Evolutionary conservation across 37 sponge, comb jelly and placozoan genomes (phyloP).

Genomic region (Eunapius fragilis): DNA sequence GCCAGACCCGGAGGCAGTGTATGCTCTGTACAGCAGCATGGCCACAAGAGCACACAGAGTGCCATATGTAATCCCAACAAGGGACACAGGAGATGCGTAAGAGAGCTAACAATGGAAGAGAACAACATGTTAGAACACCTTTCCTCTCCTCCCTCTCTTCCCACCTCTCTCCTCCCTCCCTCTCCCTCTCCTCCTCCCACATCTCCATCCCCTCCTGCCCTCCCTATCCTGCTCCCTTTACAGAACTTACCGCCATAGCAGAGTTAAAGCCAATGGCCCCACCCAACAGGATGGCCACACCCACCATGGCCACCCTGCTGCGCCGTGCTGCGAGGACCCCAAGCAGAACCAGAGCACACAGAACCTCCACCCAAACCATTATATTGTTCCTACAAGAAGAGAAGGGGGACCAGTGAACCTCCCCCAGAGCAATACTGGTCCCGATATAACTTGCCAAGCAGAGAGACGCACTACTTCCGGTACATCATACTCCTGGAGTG

Average conservation of each 20-base stretch:
- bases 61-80: background rate
- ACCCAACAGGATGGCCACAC: too few relatives aligned
- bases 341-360: too few relatives aligned
- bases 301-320: too few relatives aligned
- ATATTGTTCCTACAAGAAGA: too few relatives aligned
- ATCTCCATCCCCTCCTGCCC: background rate
- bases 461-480: too few relatives aligned
- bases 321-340: too few relatives aligned
- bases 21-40: background rate
- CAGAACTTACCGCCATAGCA: background rate
- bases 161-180: background rate
- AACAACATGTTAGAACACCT: background rate
- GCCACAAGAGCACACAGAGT: slow-evolving; percentile 1
- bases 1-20: background rate
- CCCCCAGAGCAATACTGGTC: too few relatives aligned
- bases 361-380: too few relatives aligned
- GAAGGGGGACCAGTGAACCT: too few relatives aligned
- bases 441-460: too few relatives aligned
- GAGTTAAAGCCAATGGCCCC: too few relatives aligned
- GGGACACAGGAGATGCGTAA: background rate
- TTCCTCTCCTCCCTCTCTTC: background rate
- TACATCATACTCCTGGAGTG: too few relatives aligned
- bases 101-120: background rate
- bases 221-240: background rate
- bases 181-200: background rate